These are phyloP conservation scores for Apus apus DNA, from an alignment of 2,113 vertebrate species.

Conservation along the genomic window DNA sequence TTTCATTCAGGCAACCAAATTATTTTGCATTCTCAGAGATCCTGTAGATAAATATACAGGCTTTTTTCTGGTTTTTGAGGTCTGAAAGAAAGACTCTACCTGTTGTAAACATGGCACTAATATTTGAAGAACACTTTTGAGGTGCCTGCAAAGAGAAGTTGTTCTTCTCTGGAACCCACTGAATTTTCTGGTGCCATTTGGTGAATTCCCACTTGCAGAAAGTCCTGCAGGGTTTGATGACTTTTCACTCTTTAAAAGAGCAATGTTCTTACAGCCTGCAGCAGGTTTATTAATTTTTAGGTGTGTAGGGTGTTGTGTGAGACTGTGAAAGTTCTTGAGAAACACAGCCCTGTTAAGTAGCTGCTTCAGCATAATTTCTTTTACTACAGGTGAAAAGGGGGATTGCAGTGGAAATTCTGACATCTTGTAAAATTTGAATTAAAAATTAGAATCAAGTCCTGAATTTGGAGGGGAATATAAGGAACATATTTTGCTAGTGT, in stretches of 20 bases:
- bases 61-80: background rate
- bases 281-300: background rate
- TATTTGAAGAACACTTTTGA: background rate
- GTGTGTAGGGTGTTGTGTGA: background rate
- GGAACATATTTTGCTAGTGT: background rate
- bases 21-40: background rate
- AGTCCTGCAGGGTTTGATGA: background rate
- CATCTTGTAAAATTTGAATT: background rate
- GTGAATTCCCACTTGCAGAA: background rate
- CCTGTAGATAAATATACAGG: background rate
- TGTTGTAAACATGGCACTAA: background rate
- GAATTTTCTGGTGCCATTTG: background rate
- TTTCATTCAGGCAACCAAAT: background rate
- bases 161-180: background rate
- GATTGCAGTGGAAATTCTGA: background rate
- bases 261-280: background rate
- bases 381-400: background rate
- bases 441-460: background rate
- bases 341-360: background rate
- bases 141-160: background rate
- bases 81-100: background rate
- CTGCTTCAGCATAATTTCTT: background rate
- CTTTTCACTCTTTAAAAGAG: background rate
- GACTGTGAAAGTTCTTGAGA: background rate
- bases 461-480: background rate